These are phyloP conservation scores for Emydura subglobosa DNA, from an alignment of 2,113 vertebrate species.

Conservation along the genomic window DNA sequence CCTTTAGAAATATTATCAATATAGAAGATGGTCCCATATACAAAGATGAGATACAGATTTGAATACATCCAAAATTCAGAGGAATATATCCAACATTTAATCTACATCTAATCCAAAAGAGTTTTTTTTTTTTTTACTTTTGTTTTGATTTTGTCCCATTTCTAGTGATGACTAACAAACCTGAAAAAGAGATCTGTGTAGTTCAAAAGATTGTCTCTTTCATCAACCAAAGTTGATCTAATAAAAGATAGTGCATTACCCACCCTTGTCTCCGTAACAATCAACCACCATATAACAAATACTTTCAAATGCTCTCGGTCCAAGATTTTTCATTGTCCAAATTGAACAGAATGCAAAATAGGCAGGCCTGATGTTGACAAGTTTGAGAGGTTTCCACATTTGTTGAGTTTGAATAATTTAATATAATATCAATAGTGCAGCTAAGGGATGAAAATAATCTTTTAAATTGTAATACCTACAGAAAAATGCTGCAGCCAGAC, in stretches of 20 bases:
- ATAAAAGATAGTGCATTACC: too few relatives aligned
- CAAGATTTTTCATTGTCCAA: neutral
- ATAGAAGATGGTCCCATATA: neutral
- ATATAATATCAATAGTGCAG: rapidly evolving
- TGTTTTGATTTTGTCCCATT: neutral
- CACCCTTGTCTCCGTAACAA: too few relatives aligned
- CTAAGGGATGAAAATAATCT: neutral
- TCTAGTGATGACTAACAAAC: too few relatives aligned
- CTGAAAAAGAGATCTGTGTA: too few relatives aligned
- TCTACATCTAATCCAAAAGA: neutral
- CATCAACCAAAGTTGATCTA: too few relatives aligned
- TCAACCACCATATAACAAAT: neutral
- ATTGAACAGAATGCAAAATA: neutral
- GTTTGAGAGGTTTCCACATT: neutral
- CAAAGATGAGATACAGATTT: neutral
- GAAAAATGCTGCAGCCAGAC: neutral
- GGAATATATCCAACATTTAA: neutral
- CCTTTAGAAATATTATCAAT: neutral
- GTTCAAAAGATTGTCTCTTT: too few relatives aligned
- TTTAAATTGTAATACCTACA: neutral
- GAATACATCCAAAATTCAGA: neutral
- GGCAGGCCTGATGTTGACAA: neutral
- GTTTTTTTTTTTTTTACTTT: neutral
- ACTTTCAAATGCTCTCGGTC: neutral
- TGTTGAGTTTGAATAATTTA: neutral